Evolutionary conservation across 2,797 vertebrate genomes (phyloP), one percentile per base, ranked within the genome.

Genomic region (Platyrinchus mystaceus): DNA sequence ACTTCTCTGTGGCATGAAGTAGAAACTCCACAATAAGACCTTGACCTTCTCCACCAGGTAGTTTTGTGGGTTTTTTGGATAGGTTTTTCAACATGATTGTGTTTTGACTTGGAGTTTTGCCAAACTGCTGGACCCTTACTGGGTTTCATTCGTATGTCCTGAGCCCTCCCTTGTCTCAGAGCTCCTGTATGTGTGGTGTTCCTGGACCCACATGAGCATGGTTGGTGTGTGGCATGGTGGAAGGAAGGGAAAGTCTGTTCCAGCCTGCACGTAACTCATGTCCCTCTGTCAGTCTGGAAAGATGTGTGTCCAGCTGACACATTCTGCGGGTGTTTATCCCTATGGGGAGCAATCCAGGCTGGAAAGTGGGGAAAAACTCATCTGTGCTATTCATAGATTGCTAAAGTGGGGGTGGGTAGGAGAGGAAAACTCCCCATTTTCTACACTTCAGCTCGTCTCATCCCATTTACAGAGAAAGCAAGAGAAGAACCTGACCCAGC

Each of bases 121-220:
- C 13, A 37, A 56, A 19, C 7, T 86, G 34, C 41, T 59, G 36
- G 28, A 30, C 26, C 17, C 7, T 50, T 66, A 10, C 27, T 62
- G 63, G 13, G 5, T 24, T 81, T 36, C 19, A 6, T 64, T 41
- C 23, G 1, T 15, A 2, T 0, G 0, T 36, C 26, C 17, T 2
- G 2, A 80, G 24, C 17, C 7, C 8, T 10, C 1, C 1, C 0
- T 9, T 55, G n/a, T n/a, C 9, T 52, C n/a, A 15, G 50, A 59
- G 37, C 28, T 64, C 43, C 66, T 64, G 60, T 36, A 10, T 36
- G 22, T n/a, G 36, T 5, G 8, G 7, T 43, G 43, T 1, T 63
- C 11, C 2, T 15, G 34, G 39, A 26, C n/a, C 9, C 34, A 18
- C 10, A 21, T 11, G 32, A 76, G 36, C 1, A 1, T 9, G 16